Base-by-base conservation (phyloP, 2,888 invertebrate genomes). In the Apomyelois bistriatella region DNA sequence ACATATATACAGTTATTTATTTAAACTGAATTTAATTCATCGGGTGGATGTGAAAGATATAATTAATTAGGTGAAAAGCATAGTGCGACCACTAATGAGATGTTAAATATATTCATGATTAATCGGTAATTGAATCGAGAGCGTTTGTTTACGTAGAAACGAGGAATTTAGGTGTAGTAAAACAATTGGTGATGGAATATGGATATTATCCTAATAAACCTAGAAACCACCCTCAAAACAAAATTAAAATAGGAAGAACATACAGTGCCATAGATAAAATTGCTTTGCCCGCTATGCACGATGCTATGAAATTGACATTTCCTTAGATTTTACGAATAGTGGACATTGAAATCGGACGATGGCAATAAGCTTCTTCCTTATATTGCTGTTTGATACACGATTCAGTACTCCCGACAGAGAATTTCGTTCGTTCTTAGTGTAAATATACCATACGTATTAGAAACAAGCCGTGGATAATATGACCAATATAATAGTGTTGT, bases 61-160 rank as follows among this genome's bases (percentile, higher is more conserved):
- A 48, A 48, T 48, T 48, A 48, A 48, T 48, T 48, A 48, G 37
- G 48, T 38, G 38, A 48, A 48, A 48, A 38, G 48, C 38, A 28
- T 48, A 38, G 28, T 8, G 46, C 13, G 13, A 8, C 30, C 15
- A 36, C 37, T 48, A 48, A 48, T 48, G 38, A 48, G 13, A 48
- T 48, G 48, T 38, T 28, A 46, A 48, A 48, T 48, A 2, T 37
- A 48, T 38, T 28, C 38, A 35, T 36, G 37, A 38, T 48, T 46
- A 38, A 22, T 48, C 13, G 38, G 22, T 48, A 48, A 38, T 48
- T 38, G 15, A 37, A 48, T 17, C 7, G 22, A 3, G 8, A 9
- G 9, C 46, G 46, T 9, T 15, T 32, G 46, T 32, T 22, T 48
- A 38, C 48, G 37, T 38, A 38, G 22, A 7, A 43, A 2, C 0